These are phyloP conservation scores for Entomobrya proxima DNA, from an alignment of 2,888 invertebrate genomes.

Conservation along the genomic window DNA sequence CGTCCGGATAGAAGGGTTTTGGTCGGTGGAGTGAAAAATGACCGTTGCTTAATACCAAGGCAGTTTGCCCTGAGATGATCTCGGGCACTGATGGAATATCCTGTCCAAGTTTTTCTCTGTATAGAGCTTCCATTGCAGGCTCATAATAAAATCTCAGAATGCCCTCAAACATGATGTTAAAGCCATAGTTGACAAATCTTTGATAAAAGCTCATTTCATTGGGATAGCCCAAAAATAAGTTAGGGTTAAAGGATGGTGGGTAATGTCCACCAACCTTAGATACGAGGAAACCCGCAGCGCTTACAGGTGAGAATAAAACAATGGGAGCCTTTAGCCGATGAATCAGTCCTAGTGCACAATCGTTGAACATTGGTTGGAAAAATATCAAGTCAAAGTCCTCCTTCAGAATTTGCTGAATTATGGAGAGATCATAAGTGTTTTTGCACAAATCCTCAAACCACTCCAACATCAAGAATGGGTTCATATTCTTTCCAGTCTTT, in stretches of 20 bases:
- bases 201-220: slow-evolving; percentile 75
- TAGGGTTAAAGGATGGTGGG: slow-evolving; percentile 76
- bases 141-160: slow-evolving; percentile 77
- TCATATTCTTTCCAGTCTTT: slow-evolving; percentile 10
- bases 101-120: slow-evolving; percentile 58
- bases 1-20: slow-evolving; percentile 75
- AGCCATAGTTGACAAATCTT: slow-evolving; percentile 75
- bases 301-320: slow-evolving; percentile 76
- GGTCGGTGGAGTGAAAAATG: slow-evolving; percentile 75
- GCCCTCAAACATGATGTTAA: slow-evolving; percentile 77
- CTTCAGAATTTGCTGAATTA: slow-evolving; percentile 56
- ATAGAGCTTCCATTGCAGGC: slow-evolving; percentile 58
- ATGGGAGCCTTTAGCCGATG: slow-evolving; percentile 76
- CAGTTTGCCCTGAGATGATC: slow-evolving; percentile 75
- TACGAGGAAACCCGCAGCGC: slow-evolving; percentile 12
- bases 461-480: slow-evolving; percentile 40
- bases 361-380: slow-evolving; percentile 75
- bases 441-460: slow-evolving; percentile 47
- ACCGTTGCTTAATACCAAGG: slow-evolving; percentile 75
- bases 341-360: slow-evolving; percentile 75
- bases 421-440: slow-evolving; percentile 61
- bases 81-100: slow-evolving; percentile 45
- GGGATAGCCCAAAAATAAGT: slow-evolving; percentile 74
- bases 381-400: slow-evolving; percentile 76
- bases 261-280: slow-evolving; percentile 72